Evolutionary conservation across 2,797 vertebrate species (phyloP).

Genomic region (Sebastes hubbsi): DNA sequence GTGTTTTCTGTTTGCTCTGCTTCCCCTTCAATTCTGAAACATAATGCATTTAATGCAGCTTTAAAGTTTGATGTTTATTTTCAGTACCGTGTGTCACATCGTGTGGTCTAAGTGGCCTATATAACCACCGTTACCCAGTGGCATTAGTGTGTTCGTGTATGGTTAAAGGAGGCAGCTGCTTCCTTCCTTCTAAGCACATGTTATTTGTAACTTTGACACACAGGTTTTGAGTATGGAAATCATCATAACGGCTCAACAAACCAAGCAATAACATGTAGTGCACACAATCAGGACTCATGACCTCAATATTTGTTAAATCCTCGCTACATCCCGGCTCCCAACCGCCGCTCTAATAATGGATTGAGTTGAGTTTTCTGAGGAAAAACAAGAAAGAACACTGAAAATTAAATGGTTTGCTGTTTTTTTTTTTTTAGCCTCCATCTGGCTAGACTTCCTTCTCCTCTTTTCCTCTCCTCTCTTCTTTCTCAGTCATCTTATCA

Average conservation of each 20-base stretch:
- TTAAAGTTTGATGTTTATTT: not conserved
- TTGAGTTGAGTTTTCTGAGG: not conserved
- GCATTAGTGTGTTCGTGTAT: not conserved
- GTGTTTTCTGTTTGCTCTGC: not conserved
- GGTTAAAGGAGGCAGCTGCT: not conserved
- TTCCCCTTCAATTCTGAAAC: not conserved
- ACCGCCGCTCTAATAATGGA: not conserved
- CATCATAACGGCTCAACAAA: not conserved
- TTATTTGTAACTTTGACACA: not conserved
- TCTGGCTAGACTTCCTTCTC: slow-evolving; percentile 30
- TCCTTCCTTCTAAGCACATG: not conserved
- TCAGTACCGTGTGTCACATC: not conserved
- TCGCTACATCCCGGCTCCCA: not conserved
- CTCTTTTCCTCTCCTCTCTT: slow-evolving; percentile 9
- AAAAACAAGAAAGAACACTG: slow-evolving; percentile 4
- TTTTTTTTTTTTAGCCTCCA: slow-evolving; percentile 13
- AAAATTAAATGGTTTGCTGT: slow-evolving; percentile 1
- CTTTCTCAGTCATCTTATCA: slow-evolving; percentile 58
- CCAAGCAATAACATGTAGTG: not conserved
- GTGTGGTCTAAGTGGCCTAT: not conserved
- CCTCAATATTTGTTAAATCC: not conserved
- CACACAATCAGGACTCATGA: not conserved
- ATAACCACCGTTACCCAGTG: not conserved
- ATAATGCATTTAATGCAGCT: not conserved
- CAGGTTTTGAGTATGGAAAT: not conserved